Evolutionary conservation across 1,140 invertebrate genomes (phyloP).

Genomic region (Portunus trituberculatus): DNA sequence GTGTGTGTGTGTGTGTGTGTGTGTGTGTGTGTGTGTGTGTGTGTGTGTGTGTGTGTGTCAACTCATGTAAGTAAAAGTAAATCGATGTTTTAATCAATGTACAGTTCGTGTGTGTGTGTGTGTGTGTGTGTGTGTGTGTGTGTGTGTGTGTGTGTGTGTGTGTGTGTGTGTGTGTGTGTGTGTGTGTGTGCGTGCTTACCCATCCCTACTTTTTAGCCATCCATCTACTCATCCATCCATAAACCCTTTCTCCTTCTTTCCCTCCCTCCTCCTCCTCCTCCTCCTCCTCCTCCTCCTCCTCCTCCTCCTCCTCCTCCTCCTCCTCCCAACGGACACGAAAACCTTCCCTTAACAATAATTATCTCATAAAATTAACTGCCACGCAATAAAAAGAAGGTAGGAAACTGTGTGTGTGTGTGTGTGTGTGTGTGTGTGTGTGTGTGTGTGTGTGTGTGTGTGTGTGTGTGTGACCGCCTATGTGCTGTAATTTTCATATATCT

Average conservation of each 20-base stretch:
- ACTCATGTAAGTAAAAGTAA: background rate
- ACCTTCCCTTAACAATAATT: too few relatives aligned
- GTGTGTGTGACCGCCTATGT: too few relatives aligned
- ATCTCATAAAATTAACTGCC: too few relatives aligned
- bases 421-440: too few relatives aligned
- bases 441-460: too few relatives aligned
- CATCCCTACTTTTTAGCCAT: background rate
- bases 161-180: background rate
- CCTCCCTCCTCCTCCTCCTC: background rate
- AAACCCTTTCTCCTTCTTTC: background rate
- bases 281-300: background rate
- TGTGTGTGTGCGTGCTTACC: background rate
- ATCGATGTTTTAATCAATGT: conserved; percentile 1
- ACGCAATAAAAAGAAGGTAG: too few relatives aligned
- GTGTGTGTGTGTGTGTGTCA: conserved; percentile 12
- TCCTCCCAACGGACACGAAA: background rate
- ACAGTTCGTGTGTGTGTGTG: background rate
- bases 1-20: background rate
- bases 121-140: conserved; percentile 19
- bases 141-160: background rate
- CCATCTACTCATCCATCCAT: background rate
- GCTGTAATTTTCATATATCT: too few relatives aligned
- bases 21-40: background rate
- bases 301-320: background rate
- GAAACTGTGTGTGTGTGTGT: too few relatives aligned